Evolutionary conservation across 2,888 invertebrate genomes (phyloP), one percentile per base, ranked within the genome.

Genomic region (Dastarcus helophoroides): DNA sequence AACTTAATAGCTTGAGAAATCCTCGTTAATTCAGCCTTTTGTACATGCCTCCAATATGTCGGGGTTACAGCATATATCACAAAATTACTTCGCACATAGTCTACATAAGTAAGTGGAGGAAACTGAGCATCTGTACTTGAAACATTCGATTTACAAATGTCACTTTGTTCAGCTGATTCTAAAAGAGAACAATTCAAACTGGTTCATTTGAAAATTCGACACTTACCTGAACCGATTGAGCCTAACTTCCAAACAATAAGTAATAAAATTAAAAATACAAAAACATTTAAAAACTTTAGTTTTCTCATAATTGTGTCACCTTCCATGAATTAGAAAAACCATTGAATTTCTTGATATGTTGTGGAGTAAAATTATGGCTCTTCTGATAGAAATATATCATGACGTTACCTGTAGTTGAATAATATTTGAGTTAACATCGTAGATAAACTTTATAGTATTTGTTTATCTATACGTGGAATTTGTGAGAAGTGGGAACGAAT

Each of bases 21-120:
- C 53, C 94, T 76, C 29, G 91, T 91, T 7, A 95, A 65, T 60
- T 95, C 95, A 6, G 94, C 94, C 61, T 90, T 90, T 63, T 95
- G 94, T 15, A 83, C 83, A 22, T 83, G 76, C 37, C 94, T 70
- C 14, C 76, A 61, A 58, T 91, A 89, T 0, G 94, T 95, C 17
- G 94, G 94, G 3, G 94, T 95, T 43, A 95, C 79, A 9, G 84
- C 84, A 59, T 86, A 94, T 43, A 95, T 85, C 17, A 68, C 76
- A 16, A 88, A 83, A 27, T 17, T 17, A 17, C 6, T 17, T 17
- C 19, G 19, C 19, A 17, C 6, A 17, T n/a, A 7, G 19, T 17
- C n/a, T n/a, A 7, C 19, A 17, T 17, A 17, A 6, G n/a, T 17
- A n/a, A n/a, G n/a, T n/a, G n/a, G n/a, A n/a, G n/a, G n/a, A n/a